Evolutionary conservation across 2,113 vertebrate species (phyloP), one percentile per base, ranked within the genome.

Genomic region (Bubo bubo): DNA sequence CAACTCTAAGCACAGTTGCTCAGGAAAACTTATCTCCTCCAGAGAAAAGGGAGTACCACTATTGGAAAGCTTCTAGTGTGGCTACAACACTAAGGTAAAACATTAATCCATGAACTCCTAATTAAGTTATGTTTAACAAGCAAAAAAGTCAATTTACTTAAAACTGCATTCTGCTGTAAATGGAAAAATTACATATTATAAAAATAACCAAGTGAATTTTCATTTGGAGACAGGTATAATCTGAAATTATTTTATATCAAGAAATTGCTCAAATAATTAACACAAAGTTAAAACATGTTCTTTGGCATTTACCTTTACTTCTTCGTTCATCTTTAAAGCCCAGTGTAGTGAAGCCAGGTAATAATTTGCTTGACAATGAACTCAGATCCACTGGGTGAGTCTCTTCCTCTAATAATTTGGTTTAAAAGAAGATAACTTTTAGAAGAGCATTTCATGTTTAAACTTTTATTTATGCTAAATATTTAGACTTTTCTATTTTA

Each of bases 241-340:
- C 34, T 10, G 14, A 45, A 79, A 63, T 66, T 30, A 76, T 66
- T 70, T 75, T 67, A 3, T 50, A 41, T 70, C 55, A 74, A 68
- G 9, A 73, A 91, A 90, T 35, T 83, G 41, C 34, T 75, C 49
- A 50, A 90, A 43, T 3, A 81, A 47, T 43, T 58, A 85, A 55
- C 10, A 60, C 13, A 10, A 77, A 88, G 47, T 77, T 71, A 71
- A 67, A 86, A 64, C 5, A 79, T 1, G 2, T 12, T 27, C 15
- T 75, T 47, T 70, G 23, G 35, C 45, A 67, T 59, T 93, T 96
- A 99, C 99, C 99, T 98, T 99, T 99, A 96, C 98, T 98, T 96
- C 99, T 98, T 53, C 99, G 98, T 94, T 99, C 99, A 67, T 99
- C 99, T 98, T 99, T 99, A 94, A 99, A 99, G 58, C 99, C 99